Evolutionary conservation across 2,113 vertebrate species (phyloP), one percentile per base, ranked within the genome.

Genomic region (Indicator indicator): DNA sequence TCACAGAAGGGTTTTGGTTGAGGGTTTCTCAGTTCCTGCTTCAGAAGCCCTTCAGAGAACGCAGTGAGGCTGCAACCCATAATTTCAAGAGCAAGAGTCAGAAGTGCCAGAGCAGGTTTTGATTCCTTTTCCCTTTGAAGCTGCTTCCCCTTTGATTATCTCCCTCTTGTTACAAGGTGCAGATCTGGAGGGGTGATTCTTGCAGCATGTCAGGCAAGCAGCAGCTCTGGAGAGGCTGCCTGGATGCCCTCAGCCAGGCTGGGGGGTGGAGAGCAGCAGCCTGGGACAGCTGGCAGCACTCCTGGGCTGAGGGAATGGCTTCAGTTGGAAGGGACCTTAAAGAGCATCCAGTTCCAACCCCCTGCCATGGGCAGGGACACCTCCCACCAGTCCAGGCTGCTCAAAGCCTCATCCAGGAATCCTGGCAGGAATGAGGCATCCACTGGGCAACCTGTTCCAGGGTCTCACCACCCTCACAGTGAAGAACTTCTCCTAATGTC

Each of bases 71-170:
- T 68, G 79, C 79, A 93, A 91, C 5, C 77, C 28, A 55, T 80
- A 65, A 78, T 88, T 92, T 0, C n/a, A n/a, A n/a, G n/a, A 76
- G 92, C 70, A 27, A 12, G 73, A 84, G 59, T 19, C 84, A 76
- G 19, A 27, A 87, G 72, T 83, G 89, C 40, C 89, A 88, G 63
- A 33, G 64, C 65, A 21, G 68, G 59, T 9, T 73, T 80, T 94
- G 84, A 77, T 86, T 83, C 72, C 48, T n/a, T n/a, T 73, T 65
- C 28, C 62, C 63, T 59, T 42, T 2, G n/a, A 83, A 83, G 88
- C 87, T 17, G 54, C 63, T 83, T 95, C 90, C 82, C 88, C 78
- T 94, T 87, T 95, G 92, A 92, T 93, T 81, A 33, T 58, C 63
- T 44, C 76, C 70, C 33, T 91, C 30, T 4, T 60, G 36, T 54